Conservation (phyloP, 1,140 invertebrate genomes). For the Scaptomyza montana region DNA sequence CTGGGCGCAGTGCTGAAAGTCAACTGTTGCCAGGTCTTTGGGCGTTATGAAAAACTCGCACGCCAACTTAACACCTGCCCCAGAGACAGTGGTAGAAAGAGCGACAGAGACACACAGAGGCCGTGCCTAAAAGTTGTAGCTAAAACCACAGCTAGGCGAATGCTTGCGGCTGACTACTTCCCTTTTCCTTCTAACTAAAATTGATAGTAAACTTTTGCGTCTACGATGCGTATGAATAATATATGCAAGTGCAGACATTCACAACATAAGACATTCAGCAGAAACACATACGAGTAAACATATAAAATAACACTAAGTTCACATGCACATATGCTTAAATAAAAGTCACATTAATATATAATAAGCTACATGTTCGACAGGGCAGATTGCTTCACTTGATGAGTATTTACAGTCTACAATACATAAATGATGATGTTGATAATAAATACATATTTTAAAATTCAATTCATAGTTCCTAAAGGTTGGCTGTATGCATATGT, state of each 20-base stretch:
- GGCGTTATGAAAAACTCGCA: constrained; percentile 54
- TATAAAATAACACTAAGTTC: neutral
- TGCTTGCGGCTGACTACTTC: constrained; percentile 26
- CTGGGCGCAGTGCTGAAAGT: constrained; percentile 18
- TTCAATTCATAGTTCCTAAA: constrained; percentile 56
- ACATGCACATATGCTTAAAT: constrained; percentile 8
- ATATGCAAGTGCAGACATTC: constrained; percentile 35
- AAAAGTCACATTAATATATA: constrained; percentile 21
- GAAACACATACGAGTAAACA: constrained; percentile 24
- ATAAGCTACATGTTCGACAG: constrained; percentile 8
- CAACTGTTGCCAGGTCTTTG: constrained; percentile 42
- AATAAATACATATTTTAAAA: constrained; percentile 31
- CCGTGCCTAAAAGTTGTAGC: constrained; percentile 36
- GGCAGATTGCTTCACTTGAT: neutral
- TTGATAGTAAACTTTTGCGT: constrained; percentile 57
- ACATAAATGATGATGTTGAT: constrained; percentile 33
- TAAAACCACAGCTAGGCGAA: constrained; percentile 40
- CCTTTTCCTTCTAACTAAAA: constrained; percentile 47
- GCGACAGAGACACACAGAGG: neutral
- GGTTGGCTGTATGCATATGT: constrained; percentile 51
- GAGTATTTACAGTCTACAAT: constrained; percentile 20
- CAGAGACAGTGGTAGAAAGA: neutral
- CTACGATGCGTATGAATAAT: constrained; percentile 73
- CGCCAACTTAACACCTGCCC: constrained; percentile 74
- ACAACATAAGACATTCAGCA: constrained; percentile 19